A percentile compares a stretch with the other conserved stretches of the same genome.
These are phyloP conservation scores for Elmis aenea DNA, from an alignment of 2,888 invertebrate genomes.

Conservation along the genomic window DNA sequence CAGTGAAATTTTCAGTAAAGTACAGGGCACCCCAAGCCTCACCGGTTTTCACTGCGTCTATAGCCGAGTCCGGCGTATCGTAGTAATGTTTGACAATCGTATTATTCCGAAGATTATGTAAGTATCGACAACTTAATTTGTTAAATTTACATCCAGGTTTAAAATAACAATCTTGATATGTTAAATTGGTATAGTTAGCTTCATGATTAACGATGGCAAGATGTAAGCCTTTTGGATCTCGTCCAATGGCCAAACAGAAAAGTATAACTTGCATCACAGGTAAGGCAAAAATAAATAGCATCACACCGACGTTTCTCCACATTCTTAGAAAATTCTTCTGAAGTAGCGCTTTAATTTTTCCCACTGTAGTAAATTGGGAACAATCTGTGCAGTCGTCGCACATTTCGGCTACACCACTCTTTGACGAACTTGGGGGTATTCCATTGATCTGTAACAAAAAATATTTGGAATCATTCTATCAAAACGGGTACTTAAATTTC, in stretches of 20 bases:
- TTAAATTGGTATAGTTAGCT: conserved; percentile 42
- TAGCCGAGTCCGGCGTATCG: conserved; percentile 59
- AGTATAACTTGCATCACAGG: conserved; percentile 81
- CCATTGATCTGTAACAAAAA: conserved; percentile 18
- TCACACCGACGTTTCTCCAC: conserved; percentile 75
- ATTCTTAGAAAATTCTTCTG: conserved; percentile 87
- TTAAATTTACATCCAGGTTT: conserved; percentile 63
- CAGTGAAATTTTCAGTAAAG: conserved; percentile 86
- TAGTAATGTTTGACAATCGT: conserved; percentile 70
- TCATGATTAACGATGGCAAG: conserved; percentile 60
- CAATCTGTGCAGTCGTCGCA: conserved; percentile 55
- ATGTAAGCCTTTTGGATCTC: conserved; percentile 63
- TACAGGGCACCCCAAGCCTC: conserved; percentile 85
- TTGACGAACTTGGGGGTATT: conserved; percentile 20
- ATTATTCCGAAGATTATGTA: conserved; percentile 66
- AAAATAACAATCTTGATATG: conserved; percentile 48
- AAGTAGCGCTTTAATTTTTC: conserved; percentile 78
- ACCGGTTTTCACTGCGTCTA: conserved; percentile 68
- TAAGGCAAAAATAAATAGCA: conserved; percentile 78
- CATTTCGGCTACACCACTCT: conserved; percentile 51
- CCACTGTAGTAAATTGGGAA: conserved; percentile 65
- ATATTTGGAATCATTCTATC: too few species aligned
- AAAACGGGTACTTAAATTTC: too few species aligned
- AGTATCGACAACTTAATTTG: conserved; percentile 73
- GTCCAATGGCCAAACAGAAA: conserved; percentile 83